phyloP scores from a whole-genome alignment of 2,888 invertebrate species.

The Lissocephala sabroskyi region DNA sequence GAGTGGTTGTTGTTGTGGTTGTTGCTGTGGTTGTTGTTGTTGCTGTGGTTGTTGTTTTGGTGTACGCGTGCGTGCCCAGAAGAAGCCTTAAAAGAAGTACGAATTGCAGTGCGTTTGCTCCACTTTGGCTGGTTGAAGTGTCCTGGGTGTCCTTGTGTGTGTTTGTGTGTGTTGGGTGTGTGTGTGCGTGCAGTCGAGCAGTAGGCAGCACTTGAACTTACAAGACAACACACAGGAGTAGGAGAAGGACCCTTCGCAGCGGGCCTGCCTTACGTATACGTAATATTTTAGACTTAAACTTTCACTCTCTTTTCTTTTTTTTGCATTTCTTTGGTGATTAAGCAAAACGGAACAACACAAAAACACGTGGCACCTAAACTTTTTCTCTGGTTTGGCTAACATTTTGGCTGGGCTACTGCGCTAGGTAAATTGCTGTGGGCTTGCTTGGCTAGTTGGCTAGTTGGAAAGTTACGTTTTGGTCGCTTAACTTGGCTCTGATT shows the following conservation, averaged over 20 bases:
- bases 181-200: slow-evolving; percentile 53
- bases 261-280: slow-evolving; percentile 52
- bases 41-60: slow-evolving; percentile 8
- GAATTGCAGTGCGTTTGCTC: slow-evolving; percentile 46
- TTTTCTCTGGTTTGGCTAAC: slow-evolving; percentile 18
- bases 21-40: neutral
- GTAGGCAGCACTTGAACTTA: slow-evolving; percentile 46
- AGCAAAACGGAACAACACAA: slow-evolving; percentile 6
- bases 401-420: slow-evolving; percentile 34
- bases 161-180: slow-evolving; percentile 16
- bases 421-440: too few relatives aligned
- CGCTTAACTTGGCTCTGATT: slow-evolving; percentile 3
- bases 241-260: too few relatives aligned
- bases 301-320: neutral
- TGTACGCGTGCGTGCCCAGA: slow-evolving; percentile 27
- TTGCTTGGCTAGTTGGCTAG: neutral
- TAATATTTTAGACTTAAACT: slow-evolving; percentile 46
- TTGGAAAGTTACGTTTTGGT: too few relatives aligned
- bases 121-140: too few relatives aligned
- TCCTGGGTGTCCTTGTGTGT: slow-evolving; percentile 8
- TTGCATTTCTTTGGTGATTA: slow-evolving; percentile 36
- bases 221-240: slow-evolving; percentile 32
- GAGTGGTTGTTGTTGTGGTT: slow-evolving; percentile 1
- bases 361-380: slow-evolving; percentile 40
- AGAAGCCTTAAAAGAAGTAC: slow-evolving; percentile 54